phyloP scores from a whole-genome alignment of 2,113 vertebrate genomes.

The Paratilapia polleni region DNA sequence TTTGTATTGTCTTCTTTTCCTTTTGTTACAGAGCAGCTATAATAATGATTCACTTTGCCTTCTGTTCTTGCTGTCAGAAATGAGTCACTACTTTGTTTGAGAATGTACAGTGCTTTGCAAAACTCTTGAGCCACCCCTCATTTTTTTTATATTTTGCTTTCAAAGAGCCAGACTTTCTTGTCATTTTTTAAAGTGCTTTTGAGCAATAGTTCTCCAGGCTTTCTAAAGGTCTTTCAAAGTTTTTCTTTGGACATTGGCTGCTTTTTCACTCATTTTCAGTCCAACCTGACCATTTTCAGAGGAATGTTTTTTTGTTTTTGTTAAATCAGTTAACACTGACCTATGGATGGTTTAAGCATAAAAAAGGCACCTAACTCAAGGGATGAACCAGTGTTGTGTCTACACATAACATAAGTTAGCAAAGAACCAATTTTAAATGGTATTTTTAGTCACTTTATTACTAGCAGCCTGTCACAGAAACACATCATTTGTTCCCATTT shows the following conservation, averaged over 20 bases:
- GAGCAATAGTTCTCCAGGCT: not conserved
- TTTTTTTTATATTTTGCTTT: not conserved
- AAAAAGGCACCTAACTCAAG: not conserved
- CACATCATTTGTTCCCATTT: not conserved
- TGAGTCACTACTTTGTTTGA: slow-evolving; percentile 38
- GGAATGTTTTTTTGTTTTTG: too few relatives aligned
- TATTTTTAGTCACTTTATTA: not conserved
- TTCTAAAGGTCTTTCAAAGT: too few relatives aligned
- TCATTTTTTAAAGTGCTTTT: not conserved
- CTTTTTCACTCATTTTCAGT: not conserved
- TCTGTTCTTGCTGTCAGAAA: slow-evolving; percentile 25
- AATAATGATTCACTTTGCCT: slow-evolving; percentile 26
- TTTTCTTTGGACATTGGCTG: not conserved
- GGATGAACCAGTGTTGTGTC: not conserved
- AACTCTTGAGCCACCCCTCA: not conserved
- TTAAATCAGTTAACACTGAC: not conserved
- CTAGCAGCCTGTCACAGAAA: not conserved
- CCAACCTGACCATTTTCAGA: not conserved
- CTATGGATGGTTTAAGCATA: not conserved
- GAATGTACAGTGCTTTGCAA: not conserved
- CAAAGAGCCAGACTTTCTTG: not conserved
- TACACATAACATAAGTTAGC: not conserved
- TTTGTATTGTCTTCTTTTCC: slow-evolving; percentile 16
- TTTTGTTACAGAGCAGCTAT: slow-evolving; percentile 28
- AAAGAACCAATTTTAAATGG: not conserved